Conservation (phyloP, 1,140 invertebrate genomes). For the Pseudomyrmex cubaensis region DNA sequence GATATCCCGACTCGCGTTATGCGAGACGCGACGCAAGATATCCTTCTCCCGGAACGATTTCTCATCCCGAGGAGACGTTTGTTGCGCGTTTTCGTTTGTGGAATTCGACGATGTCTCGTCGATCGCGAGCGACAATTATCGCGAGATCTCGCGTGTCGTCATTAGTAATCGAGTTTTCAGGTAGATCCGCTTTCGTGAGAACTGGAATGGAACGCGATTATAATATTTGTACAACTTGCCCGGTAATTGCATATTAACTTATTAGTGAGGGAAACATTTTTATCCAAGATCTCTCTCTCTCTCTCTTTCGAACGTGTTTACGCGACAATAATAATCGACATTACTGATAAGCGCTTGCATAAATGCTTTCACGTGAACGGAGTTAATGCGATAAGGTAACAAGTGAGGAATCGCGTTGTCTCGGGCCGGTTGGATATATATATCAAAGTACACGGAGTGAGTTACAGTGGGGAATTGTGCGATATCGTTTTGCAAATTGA, state of each 20-base stretch:
- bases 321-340: neutral
- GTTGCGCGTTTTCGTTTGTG: slow-evolving; percentile 4
- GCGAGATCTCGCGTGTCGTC: neutral
- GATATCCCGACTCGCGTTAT: slow-evolving; percentile 31
- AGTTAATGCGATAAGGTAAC: slow-evolving; percentile 26
- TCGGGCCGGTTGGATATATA: neutral
- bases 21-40: neutral
- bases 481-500: slow-evolving; percentile 56
- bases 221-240: no score
- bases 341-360: slow-evolving; percentile 22
- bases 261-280: neutral
- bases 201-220: no score
- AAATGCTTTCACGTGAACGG: neutral
- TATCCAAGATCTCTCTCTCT: no score
- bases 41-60: slow-evolving; percentile 5
- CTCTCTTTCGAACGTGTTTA: neutral
- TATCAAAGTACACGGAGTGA: neutral
- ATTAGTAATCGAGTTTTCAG: neutral
- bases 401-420: slow-evolving; percentile 4
- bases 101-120: neutral
- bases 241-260: no score
- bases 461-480: slow-evolving; percentile 43
- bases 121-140: neutral
- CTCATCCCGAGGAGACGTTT: slow-evolving; percentile 14
- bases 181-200: neutral